Base-by-base conservation (phyloP, 37 sponge, comb jelly and placozoan genomes). In the Trichoplax adhaerens region DNA sequence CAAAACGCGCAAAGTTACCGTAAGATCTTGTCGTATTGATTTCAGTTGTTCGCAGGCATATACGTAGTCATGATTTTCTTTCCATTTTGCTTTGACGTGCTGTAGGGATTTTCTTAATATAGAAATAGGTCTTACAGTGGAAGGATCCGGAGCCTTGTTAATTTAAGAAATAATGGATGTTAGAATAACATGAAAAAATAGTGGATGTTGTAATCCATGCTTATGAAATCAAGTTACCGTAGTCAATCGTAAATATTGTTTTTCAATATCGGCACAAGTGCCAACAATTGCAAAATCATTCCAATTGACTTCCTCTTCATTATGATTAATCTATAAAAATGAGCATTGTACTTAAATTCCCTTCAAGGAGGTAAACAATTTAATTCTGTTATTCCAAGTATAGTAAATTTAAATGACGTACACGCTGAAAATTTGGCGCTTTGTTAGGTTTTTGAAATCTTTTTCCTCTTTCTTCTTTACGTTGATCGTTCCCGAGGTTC, bases 11-110 rank as follows among this genome's bases (percentile, higher is more conserved):
- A 29, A 0, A 76, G 81, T 69, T 55, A 97, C 94, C 3, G 85
- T 88, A 46, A 97, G 79, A 77, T 97, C 99, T 68, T 97, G 99
- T 74, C 99, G 56, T 54, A 97, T 92, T 6, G 94, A 89, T 79
- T 97, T 97, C 63, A 97, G 75, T 83, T 97, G 99, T 56, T 97
- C 99, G 71, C 99, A 97, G 1, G 70, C 72, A 57, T 81, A 89
- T 3, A 72, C 68, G 74, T 97, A 97, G 75, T 88, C 83, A 54
- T 71, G 65, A 3, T 63, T 80, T 49, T 64, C 64, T 58, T 76
- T 65, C 87, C 94, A 88, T 72, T 73, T 78, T 55, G 57, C 69
- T 77, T 68, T 71, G 53, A 93, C 82, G 49, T 77, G 80, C 56
- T 70, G 65, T 65, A 93, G 66, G 6, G 99, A 83, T 48, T 70